phyloP scores from a whole-genome alignment of 2,797 vertebrate species.

The Scyliorhinus canicula region DNA sequence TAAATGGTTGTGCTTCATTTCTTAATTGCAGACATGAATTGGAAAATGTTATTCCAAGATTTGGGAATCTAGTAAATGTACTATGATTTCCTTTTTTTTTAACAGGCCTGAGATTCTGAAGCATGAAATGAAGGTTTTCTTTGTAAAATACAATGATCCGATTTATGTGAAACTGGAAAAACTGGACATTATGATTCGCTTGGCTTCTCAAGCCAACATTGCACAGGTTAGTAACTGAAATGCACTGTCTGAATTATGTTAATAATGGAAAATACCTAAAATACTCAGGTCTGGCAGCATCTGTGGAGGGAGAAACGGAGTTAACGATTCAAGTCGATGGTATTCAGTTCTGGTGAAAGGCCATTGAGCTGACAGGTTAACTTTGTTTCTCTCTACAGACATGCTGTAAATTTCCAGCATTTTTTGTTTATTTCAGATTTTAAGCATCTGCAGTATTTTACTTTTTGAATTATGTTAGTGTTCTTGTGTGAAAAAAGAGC shows the following conservation, averaged over 20 bases:
- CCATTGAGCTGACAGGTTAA: not conserved
- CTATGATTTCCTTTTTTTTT: not conserved
- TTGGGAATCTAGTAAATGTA: not conserved
- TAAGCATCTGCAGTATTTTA: not conserved
- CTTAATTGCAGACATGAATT: not conserved
- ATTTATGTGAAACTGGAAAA: slow-evolving; percentile 98
- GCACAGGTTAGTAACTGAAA: slow-evolving; percentile 72
- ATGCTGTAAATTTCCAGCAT: not conserved
- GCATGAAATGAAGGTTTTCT: slow-evolving; percentile 98
- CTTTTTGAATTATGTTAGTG: not conserved
- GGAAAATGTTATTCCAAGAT: not conserved
- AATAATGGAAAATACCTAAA: not conserved
- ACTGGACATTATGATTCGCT: slow-evolving; percentile 95
- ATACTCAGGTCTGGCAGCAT: not conserved
- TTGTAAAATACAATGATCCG: slow-evolving; percentile 96
- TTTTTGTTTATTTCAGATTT: not conserved
- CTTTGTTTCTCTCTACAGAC: not conserved
- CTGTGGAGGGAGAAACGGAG: not conserved
- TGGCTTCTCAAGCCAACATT: slow-evolving; percentile 96
- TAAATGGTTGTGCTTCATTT: not conserved
- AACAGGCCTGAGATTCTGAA: slow-evolving; percentile 91
- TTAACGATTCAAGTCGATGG: not conserved
- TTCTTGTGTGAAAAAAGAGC: not conserved
- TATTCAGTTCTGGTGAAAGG: not conserved
- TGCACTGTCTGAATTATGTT: not conserved